Evolutionary conservation across 2,888 invertebrate genomes (phyloP).

Genomic region (Abscondita cerata): DNA sequence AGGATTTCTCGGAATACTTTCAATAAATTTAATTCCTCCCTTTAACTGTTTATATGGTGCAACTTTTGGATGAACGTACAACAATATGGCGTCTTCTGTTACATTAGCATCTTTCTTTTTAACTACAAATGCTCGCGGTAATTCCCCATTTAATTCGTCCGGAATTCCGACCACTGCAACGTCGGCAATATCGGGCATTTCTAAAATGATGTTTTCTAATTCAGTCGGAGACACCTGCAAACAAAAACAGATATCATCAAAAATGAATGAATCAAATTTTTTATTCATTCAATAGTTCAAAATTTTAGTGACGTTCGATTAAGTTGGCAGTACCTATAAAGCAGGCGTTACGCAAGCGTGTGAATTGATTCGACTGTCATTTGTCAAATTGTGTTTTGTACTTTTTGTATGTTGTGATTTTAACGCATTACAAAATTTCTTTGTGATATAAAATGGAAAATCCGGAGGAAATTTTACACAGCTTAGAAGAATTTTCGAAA

Average conservation of each 20-base stretch:
- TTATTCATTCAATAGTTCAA: too few species aligned
- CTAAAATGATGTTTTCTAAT: slow-evolving; percentile 77
- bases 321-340: not conserved
- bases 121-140: slow-evolving; percentile 78
- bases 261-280: too few species aligned
- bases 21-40: slow-evolving; percentile 73
- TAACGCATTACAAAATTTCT: slow-evolving; percentile 2
- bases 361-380: slow-evolving; percentile 2
- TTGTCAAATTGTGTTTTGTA: slow-evolving; percentile 5
- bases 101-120: slow-evolving; percentile 63
- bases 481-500: slow-evolving; percentile 84
- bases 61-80: slow-evolving; percentile 69
- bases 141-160: slow-evolving; percentile 73
- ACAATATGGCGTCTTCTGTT: slow-evolving; percentile 65
- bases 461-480: slow-evolving; percentile 83
- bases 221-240: slow-evolving; percentile 85
- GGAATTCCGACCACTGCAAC: slow-evolving; percentile 81
- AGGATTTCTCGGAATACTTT: slow-evolving; percentile 74
- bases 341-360: not conserved
- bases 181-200: slow-evolving; percentile 74
- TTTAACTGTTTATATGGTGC: slow-evolving; percentile 76
- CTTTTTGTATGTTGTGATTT: slow-evolving; percentile 6
- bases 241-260: too few species aligned
- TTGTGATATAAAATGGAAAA: slow-evolving; percentile 72
- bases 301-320: too few species aligned